These are phyloP conservation scores for Sylvia borin DNA, from an alignment of 2,797 vertebrate species.

Conservation along the genomic window DNA sequence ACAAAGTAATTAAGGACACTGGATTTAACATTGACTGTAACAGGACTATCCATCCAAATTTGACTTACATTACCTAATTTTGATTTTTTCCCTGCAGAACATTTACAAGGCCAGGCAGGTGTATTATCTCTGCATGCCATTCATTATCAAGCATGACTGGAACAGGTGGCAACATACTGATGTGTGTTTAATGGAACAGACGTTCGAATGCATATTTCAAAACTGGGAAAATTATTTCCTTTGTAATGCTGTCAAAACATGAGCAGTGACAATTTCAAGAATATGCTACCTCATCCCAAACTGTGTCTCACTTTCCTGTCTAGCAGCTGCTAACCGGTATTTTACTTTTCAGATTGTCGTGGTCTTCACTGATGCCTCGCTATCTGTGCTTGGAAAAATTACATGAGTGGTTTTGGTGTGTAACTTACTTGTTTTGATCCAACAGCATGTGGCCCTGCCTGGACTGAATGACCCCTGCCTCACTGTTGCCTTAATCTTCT, in stretches of 20 bases:
- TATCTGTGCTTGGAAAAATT: not conserved
- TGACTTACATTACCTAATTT: constrained; percentile 55
- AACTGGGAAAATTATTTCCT: constrained; percentile 48
- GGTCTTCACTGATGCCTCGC: not conserved
- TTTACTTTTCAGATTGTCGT: constrained; percentile 5
- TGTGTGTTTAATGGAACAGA: constrained; percentile 66
- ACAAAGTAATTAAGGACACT: constrained; percentile 61
- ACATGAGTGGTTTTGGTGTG: not conserved
- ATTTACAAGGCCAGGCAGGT: constrained; percentile 47
- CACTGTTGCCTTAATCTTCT: not conserved
- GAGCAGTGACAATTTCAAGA: constrained; percentile 36
- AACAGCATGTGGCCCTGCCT: not conserved
- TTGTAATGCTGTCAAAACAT: constrained; percentile 42
- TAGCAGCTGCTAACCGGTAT: not conserved
- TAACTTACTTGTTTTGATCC: not conserved
- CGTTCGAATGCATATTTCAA: constrained; percentile 44
- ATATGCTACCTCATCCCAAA: not conserved
- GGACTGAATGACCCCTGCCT: not conserved
- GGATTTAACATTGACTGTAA: constrained; percentile 49
- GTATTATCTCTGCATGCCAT: constrained; percentile 42
- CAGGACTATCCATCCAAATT: constrained; percentile 54
- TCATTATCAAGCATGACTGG: constrained; percentile 64
- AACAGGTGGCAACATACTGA: constrained; percentile 61
- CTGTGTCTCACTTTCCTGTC: constrained; percentile 1
- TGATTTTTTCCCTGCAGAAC: constrained; percentile 41